phyloP scores from a whole-genome alignment of 2,888 invertebrate genomes.

The Troides aeacus region DNA sequence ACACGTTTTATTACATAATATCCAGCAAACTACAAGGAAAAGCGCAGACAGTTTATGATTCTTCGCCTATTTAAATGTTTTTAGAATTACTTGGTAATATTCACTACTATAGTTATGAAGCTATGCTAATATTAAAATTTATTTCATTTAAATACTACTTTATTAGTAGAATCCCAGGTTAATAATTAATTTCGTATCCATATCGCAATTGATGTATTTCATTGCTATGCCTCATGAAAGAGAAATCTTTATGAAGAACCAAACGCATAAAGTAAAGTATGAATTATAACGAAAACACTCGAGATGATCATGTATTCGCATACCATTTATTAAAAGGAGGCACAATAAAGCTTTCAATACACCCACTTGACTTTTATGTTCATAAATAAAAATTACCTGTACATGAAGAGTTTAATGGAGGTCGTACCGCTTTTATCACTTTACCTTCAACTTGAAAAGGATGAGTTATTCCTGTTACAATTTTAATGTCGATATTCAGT shows the following conservation, averaged over 20 bases:
- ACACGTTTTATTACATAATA: too few species aligned
- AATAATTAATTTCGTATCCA: too few species aligned
- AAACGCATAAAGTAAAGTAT: too few species aligned
- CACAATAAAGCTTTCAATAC: constrained; percentile 15
- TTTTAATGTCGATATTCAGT: neutral
- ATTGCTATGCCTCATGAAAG: neutral
- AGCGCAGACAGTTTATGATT: too few species aligned
- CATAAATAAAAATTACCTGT: constrained; percentile 17
- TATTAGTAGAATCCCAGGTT: neutral
- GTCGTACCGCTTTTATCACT: constrained; percentile 13
- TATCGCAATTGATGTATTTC: too few species aligned
- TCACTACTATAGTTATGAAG: too few species aligned
- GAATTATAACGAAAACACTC: neutral
- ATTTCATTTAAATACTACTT: neutral
- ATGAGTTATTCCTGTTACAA: constrained; percentile 2
- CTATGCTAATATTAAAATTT: neutral
- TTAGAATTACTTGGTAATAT: too few species aligned
- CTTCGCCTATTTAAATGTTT: too few species aligned
- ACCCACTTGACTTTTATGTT: constrained; percentile 14
- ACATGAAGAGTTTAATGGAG: constrained; percentile 17
- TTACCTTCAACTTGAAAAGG: constrained; percentile 15
- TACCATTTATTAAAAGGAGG: constrained; percentile 7
- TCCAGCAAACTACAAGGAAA: too few species aligned
- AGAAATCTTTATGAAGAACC: neutral
- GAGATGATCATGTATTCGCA: neutral